These are phyloP conservation scores for Pituophis catenifer DNA, from an alignment of 2,113 vertebrate genomes.

Conservation along the genomic window DNA sequence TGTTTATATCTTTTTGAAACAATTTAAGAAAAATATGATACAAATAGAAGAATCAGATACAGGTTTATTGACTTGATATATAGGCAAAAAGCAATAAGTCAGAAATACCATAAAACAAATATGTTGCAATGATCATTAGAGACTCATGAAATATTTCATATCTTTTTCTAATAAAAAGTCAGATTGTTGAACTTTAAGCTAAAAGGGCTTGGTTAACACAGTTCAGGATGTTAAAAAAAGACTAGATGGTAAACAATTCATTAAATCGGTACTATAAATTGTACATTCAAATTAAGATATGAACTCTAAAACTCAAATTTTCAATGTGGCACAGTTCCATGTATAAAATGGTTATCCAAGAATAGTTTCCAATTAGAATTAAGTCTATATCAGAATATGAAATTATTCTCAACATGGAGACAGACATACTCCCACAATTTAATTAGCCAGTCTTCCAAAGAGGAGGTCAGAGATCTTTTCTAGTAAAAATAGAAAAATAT, in stretches of 20 bases:
- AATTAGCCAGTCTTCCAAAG: background rate
- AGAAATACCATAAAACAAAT: background rate
- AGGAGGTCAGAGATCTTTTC: background rate
- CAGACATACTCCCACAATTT: background rate
- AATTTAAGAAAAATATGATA: background rate
- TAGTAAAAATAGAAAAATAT: background rate
- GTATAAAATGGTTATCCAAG: background rate
- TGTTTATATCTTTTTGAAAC: background rate
- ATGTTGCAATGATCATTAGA: background rate
- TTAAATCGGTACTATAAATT: background rate
- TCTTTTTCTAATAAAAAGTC: background rate
- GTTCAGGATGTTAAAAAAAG: background rate
- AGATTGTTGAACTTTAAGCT: background rate
- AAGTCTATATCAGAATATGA: background rate
- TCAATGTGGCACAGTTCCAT: background rate
- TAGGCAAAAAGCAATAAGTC: background rate
- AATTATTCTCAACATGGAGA: background rate
- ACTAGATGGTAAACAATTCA: background rate
- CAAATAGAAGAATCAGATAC: background rate
- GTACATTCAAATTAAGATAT: background rate
- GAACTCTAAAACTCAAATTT: background rate
- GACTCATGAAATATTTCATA: background rate
- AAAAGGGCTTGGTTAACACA: background rate
- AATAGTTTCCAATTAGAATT: background rate
- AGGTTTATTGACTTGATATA: background rate